phyloP scores from a whole-genome alignment of 2,797 vertebrate species.

The Apodemus agrarius region DNA sequence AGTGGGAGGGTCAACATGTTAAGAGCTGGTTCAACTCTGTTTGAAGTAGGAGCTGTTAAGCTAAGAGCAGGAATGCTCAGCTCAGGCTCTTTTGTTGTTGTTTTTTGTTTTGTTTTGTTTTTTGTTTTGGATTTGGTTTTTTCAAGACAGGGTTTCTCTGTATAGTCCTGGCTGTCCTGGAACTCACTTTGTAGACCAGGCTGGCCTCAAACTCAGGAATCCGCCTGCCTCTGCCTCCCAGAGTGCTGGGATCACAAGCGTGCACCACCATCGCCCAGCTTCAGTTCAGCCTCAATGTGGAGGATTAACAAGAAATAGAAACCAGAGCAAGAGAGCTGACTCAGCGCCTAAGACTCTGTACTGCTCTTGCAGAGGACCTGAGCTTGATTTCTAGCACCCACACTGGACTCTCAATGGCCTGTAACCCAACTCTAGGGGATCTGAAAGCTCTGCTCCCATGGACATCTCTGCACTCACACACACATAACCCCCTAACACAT shows the following conservation, averaged over 20 bases:
- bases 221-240: too few relatives aligned
- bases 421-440: neutral
- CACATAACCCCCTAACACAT: neutral
- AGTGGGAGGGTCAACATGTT: neutral
- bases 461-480: neutral
- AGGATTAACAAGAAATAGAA: neutral
- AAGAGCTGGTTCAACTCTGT: neutral
- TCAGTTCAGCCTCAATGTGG: neutral
- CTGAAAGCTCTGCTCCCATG: neutral
- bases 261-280: too few relatives aligned
- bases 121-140: too few relatives aligned
- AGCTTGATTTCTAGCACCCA: neutral
- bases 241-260: too few relatives aligned
- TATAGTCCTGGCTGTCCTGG: too few relatives aligned
- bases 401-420: neutral
- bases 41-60: slow-evolving; percentile 23
- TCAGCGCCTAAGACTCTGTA: neutral
- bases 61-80: neutral
- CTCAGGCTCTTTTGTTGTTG: too few relatives aligned
- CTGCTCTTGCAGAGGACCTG: too few relatives aligned
- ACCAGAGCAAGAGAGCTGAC: neutral
- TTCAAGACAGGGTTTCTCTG: too few relatives aligned
- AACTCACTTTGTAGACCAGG: too few relatives aligned
- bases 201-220: too few relatives aligned
- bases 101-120: too few relatives aligned